phyloP scores from a whole-genome alignment of 2,113 vertebrate species.

The Acinonyx jubatus region DNA sequence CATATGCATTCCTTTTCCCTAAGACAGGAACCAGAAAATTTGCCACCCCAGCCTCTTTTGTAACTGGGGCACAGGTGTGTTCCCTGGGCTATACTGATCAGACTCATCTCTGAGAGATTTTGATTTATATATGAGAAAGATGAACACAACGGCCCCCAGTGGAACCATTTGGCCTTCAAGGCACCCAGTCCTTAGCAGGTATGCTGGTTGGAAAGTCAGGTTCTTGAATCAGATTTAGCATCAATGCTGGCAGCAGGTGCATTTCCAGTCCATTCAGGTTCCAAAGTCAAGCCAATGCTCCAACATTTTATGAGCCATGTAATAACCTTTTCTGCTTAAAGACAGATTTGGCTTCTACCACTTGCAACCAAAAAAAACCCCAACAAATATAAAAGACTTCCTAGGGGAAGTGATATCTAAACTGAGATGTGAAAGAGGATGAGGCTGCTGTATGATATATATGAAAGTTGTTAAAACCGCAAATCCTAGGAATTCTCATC shows the following conservation, averaged over 20 bases:
- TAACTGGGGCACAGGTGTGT: background rate
- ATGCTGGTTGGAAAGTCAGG: background rate
- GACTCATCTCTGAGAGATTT: background rate
- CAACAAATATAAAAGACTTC: background rate
- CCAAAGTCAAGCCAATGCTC: constrained; percentile 7
- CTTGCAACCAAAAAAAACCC: background rate
- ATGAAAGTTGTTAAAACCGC: background rate
- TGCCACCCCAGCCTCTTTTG: background rate
- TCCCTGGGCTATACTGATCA: background rate
- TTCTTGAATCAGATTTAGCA: background rate
- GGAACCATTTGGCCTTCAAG: background rate
- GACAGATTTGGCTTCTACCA: constrained; percentile 43
- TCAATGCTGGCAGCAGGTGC: background rate
- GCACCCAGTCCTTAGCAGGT: background rate
- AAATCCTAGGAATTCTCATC: background rate
- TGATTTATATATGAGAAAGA: background rate
- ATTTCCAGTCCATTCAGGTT: background rate
- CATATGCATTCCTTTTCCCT: background rate
- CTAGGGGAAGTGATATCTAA: background rate
- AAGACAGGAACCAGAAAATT: background rate
- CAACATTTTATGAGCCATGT: constrained; percentile 37
- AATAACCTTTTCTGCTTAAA: constrained; percentile 52
- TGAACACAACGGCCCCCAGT: background rate
- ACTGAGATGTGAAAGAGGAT: background rate
- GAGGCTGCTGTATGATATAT: background rate